Base-by-base conservation (phyloP, 2,888 invertebrate species). In the Alitta virens region DNA sequence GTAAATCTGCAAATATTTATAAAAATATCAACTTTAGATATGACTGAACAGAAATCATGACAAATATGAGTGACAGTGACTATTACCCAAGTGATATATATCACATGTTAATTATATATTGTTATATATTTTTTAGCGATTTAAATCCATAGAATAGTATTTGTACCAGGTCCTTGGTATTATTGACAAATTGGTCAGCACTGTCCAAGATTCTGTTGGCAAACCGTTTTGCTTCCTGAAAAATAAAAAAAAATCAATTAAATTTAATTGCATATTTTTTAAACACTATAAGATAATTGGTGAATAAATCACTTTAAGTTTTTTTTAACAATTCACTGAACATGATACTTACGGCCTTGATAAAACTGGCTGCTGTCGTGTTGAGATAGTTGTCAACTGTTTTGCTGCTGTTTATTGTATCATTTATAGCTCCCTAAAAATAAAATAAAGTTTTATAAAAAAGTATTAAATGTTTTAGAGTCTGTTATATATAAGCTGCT, bases 1-100 rank as follows among this genome's bases (percentile, higher is more conserved):
- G 54, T 70, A 68, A 14, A 72, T 66, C 75, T 75, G 63, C 1
- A 63, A 26, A 21, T 49, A 7, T 49, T n/a, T n/a, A n/a, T n/a
- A n/a, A n/a, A n/a, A n/a, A n/a, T n/a, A n/a, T n/a, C n/a, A n/a
- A n/a, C n/a, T n/a, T n/a, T n/a, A n/a, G n/a, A n/a, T n/a, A n/a
- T n/a, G n/a, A n/a, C n/a, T n/a, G n/a, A n/a, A n/a, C n/a, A n/a
- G n/a, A n/a, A n/a, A n/a, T n/a, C n/a, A n/a, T n/a, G n/a, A n/a
- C n/a, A n/a, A n/a, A n/a, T n/a, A n/a, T n/a, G n/a, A n/a, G n/a
- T n/a, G n/a, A n/a, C n/a, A n/a, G n/a, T n/a, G n/a, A n/a, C n/a
- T n/a, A n/a, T n/a, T n/a, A n/a, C n/a, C n/a, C n/a, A n/a, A n/a
- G n/a, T n/a, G n/a, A n/a, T n/a, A n/a, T n/a, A n/a, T n/a, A n/a